phyloP scores from a whole-genome alignment of 2,113 vertebrate species.

The Seriola dumerili region DNA sequence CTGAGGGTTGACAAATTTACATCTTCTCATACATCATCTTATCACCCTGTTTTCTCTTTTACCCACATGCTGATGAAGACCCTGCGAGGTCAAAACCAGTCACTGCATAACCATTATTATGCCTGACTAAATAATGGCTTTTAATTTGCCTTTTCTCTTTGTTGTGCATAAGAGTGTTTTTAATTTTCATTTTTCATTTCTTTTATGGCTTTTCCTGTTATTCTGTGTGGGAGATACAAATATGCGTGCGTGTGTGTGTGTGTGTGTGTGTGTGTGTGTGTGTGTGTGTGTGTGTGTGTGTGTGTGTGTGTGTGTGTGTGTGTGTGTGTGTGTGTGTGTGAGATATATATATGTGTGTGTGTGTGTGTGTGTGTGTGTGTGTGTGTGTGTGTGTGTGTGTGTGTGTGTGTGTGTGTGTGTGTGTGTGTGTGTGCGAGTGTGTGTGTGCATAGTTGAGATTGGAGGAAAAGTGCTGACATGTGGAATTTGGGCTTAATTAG shows the following conservation, averaged over 20 bases:
- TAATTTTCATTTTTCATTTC: no score
- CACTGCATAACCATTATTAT: neutral
- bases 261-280: neutral
- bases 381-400: neutral
- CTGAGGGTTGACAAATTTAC: neutral
- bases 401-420: neutral
- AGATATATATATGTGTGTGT: no score
- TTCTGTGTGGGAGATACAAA: neutral
- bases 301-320: no score
- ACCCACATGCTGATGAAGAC: neutral
- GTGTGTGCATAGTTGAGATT: neutral
- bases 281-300: neutral
- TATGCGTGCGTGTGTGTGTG: neutral
- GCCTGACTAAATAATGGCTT: neutral
- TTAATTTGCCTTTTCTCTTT: neutral
- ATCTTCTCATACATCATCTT: neutral
- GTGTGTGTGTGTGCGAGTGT: neutral
- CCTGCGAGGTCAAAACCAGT: neutral
- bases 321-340: neutral
- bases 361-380: neutral
- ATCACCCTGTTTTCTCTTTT: neutral
- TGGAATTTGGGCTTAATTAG: constrained; percentile 71
- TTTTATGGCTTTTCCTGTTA: neutral
- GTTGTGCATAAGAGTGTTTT: neutral
- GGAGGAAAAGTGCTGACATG: constrained; percentile 61